phyloP scores from a whole-genome alignment of 2,797 vertebrate species.

The Rhabdomys pumilio region DNA sequence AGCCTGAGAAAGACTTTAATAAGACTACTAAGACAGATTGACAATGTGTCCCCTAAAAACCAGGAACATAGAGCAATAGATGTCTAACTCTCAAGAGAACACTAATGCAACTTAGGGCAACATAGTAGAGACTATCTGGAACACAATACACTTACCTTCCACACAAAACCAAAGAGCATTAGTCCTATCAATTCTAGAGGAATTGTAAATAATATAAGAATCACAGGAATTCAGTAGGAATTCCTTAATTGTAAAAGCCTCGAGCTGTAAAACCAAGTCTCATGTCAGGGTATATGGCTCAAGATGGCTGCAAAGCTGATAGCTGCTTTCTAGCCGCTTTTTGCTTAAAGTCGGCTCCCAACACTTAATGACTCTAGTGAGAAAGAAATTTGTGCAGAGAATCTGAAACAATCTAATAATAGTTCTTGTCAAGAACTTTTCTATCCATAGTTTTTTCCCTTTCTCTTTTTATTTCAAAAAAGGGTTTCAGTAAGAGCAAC shows the following conservation, averaged over 20 bases:
- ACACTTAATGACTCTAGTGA: neutral
- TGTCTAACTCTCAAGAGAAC: neutral
- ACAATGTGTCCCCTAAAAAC: neutral
- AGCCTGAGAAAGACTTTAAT: neutral
- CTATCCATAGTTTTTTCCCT: neutral
- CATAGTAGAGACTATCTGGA: neutral
- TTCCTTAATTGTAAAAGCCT: too few species aligned
- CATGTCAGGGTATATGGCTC: too few species aligned
- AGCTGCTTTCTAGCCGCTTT: too few species aligned
- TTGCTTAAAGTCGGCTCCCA: too few species aligned
- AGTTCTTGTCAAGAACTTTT: neutral
- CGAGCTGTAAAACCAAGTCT: too few species aligned
- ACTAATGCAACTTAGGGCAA: neutral
- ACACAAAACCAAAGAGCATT: neutral
- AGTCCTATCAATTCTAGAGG: neutral
- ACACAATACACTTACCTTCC: neutral
- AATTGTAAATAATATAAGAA: neutral
- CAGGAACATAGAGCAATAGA: neutral
- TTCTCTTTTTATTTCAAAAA: neutral
- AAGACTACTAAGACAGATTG: neutral
- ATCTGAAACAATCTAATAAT: neutral
- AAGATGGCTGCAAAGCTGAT: too few species aligned
- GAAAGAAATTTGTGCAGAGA: neutral
- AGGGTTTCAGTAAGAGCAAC: neutral
- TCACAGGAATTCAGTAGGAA: neutral